Base-by-base conservation (phyloP, 2,888 invertebrate species). In the Ectobius pallidus region DNA sequence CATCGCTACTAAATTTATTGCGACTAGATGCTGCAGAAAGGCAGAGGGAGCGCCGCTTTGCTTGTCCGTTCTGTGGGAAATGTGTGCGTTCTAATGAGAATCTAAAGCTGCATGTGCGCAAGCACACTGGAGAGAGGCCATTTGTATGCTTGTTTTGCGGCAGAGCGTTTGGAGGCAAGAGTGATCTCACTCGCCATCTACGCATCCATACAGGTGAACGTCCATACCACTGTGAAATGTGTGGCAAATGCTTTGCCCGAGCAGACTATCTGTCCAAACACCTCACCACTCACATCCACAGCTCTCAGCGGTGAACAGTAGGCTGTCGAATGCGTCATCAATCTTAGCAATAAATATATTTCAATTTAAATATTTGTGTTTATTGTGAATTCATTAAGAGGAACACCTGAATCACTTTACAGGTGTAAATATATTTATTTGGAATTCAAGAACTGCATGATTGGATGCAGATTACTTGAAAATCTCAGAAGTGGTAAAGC, bases 251-350 rank as follows among this genome's bases (percentile, higher is more conserved):
- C 82, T 95, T 95, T 84, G 95, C 95, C 30, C 87, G 95, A 69
- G 95, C 95, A 70, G 95, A 95, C 82, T 95, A 95, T 81, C 88
- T 95, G 73, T 94, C 94, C 79, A 95, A 95, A 84, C 95, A 95
- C 84, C 88, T 95, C 78, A 95, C 95, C 76, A 95, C 95, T 39
- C 95, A 95, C 85, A 93, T 94, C 79, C 94, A 94, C 84, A 74
- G 73, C 69, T 73, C 74, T 16, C 76, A 76, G 65, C 73, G 76
- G 62, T 75, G 70, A 75, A 71, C 49, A 14, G 27, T n/a, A 20
- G 49, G 18, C 46, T 49, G 14, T 22, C 20, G 20, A 52, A 52
- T 22, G 49, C 20, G 20, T 20, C 49, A 7, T 65, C 20, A 16
- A 67, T 49, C 25, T 3, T n/a, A 49, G 67, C 67, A 44, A 58